Base-by-base conservation (phyloP, 2,888 invertebrate species). In the Azorinus chamasolen region DNA sequence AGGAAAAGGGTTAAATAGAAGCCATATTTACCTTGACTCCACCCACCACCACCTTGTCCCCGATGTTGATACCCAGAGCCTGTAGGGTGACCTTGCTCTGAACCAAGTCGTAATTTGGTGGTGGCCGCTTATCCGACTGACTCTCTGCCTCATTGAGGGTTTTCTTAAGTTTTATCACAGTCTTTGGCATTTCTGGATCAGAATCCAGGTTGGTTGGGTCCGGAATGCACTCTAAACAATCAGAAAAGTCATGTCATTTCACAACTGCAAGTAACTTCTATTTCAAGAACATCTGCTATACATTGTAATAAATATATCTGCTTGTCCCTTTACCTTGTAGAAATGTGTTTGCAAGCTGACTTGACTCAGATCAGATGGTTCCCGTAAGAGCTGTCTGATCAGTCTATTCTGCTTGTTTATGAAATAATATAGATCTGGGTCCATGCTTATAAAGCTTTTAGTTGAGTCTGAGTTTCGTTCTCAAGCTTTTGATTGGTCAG, bases 61-160 rank as follows among this genome's bases (percentile, higher is more conserved):
- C 94, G 5, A 94, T 72, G 65, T 90, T 88, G 32, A 94, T 84
- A 16, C 93, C 93, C 72, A 94, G 87, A 0, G 94, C 92, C 77
- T 92, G 92, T 14, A 94, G 83, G 1, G 91, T 90, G 63, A 90
- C 90, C 69, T 89, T 91, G 71, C 90, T 88, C 54, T 89, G 90
- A 16, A 91, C 87, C 53, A 88, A 82, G 82, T 91, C 91, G 71
- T 90, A 90, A 77, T 89, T 91, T 6, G 90, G 89, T 25, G 89
- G 88, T 1, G 86, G 83, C 68, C 84, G 75, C 77, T 88, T 85
- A 14, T 86, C 83, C 14, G 80, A 63, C 14, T 88, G 84, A 37
- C 89, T 85, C 20, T 84, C 75, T 3, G 91, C 90, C 37, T 92
- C 89, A 68, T 89, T 84, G 62, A 94, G 85, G 5, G 93, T 85